Evolutionary conservation across 2,888 invertebrate genomes (phyloP).

Genomic region (Cephus rjabovi): DNA sequence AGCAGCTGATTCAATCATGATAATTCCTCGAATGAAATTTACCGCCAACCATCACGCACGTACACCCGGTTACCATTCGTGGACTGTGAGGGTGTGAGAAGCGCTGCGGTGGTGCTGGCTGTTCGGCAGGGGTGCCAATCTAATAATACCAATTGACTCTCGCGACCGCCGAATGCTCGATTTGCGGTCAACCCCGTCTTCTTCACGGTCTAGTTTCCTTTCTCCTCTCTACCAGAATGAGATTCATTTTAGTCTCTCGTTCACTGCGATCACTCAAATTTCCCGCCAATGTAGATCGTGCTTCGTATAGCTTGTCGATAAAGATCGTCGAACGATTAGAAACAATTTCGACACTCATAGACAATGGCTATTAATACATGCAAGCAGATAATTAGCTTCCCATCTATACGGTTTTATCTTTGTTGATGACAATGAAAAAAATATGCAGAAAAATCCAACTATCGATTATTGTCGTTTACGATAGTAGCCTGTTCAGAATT

Average conservation of each 20-base stretch:
- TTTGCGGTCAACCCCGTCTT: slow-evolving; percentile 41
- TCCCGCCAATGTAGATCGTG: not conserved
- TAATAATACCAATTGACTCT: slow-evolving; percentile 66
- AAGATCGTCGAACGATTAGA: not conserved
- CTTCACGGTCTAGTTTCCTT: not conserved
- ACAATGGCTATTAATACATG: not conserved
- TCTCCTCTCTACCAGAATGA: not conserved
- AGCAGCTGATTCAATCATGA: slow-evolving; percentile 65
- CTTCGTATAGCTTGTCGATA: not conserved
- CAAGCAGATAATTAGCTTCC: not conserved
- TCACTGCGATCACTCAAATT: not conserved
- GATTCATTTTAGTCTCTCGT: not conserved
- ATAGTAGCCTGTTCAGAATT: not conserved
- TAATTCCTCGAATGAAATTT: slow-evolving; percentile 66
- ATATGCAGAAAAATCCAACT: not conserved
- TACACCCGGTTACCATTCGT: slow-evolving; percentile 35
- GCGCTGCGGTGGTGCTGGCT: slow-evolving; percentile 46
- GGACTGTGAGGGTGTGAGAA: not conserved
- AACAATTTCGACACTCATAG: not conserved
- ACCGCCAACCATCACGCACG: slow-evolving; percentile 61
- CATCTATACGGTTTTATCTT: not conserved
- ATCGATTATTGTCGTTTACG: not conserved
- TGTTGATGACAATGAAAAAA: not conserved
- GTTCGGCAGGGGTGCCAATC: slow-evolving; percentile 61
- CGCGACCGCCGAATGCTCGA: slow-evolving; percentile 56